These are phyloP conservation scores for Leucosticte australis DNA, from an alignment of 2,113 vertebrate genomes.

Conservation along the genomic window DNA sequence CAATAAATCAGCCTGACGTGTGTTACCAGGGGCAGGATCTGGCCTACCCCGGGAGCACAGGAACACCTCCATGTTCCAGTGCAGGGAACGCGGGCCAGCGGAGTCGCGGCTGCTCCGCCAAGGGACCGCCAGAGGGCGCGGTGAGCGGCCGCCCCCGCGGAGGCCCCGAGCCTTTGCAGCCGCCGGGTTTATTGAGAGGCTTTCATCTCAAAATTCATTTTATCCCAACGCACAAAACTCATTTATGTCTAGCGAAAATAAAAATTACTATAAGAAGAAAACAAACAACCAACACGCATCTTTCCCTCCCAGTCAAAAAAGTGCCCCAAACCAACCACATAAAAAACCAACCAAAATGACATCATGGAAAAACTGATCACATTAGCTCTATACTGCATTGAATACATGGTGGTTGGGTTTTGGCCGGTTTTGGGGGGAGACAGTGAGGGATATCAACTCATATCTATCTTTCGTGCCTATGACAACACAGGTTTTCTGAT, in stretches of 20 bases:
- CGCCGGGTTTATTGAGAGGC: accelerated
- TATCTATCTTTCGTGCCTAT: neutral
- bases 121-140: neutral
- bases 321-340: neutral
- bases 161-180: neutral
- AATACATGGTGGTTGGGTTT: neutral
- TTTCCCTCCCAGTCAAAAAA: neutral
- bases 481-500: neutral
- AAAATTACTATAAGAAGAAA: neutral
- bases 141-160: neutral
- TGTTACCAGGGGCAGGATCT: neutral
- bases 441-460: neutral
- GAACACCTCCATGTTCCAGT: neutral
- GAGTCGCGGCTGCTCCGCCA: neutral
- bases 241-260: neutral
- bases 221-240: neutral
- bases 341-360: accelerated
- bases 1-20: neutral
- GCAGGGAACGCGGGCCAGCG: neutral
- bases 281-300: neutral
- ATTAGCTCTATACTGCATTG: neutral
- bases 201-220: neutral
- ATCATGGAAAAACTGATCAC: neutral
- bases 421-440: neutral
- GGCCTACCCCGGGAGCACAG: accelerated